Conservation (phyloP, 2,888 invertebrate genomes). For the Plutella xylostella region DNA sequence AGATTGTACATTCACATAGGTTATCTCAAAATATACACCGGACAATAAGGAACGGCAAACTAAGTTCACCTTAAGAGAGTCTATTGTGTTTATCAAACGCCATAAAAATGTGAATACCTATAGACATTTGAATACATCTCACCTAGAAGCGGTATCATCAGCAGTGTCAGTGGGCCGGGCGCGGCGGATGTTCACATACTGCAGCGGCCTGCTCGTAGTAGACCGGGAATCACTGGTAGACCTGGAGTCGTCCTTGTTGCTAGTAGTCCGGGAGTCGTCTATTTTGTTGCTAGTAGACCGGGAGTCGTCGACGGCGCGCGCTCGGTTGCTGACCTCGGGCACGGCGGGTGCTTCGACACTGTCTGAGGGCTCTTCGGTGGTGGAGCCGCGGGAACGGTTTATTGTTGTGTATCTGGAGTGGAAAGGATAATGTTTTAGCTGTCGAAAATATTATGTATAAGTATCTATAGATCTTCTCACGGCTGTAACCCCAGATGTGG, state of each 20-base stretch:
- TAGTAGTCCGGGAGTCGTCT: neutral
- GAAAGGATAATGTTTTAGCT: too few species aligned
- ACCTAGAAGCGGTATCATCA: constrained; percentile 53
- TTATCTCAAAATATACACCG: too few species aligned
- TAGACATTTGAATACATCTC: too few species aligned
- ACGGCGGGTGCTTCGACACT: constrained; percentile 33
- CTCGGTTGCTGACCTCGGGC: constrained; percentile 9
- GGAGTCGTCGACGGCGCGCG: constrained; percentile 16
- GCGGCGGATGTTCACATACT: constrained; percentile 80
- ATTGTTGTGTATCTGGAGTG: constrained; percentile 67
- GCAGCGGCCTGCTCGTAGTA: constrained; percentile 52
- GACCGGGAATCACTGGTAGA: constrained; percentile 4
- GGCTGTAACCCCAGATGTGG: too few species aligned
- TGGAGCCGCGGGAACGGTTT: constrained; percentile 70
- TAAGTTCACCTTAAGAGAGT: too few species aligned
- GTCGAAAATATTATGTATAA: too few species aligned
- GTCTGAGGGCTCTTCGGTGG: constrained; percentile 30
- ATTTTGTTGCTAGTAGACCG: too few species aligned
- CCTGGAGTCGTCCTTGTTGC: neutral
- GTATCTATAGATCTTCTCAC: too few species aligned
- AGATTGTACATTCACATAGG: too few species aligned
- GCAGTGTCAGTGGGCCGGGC: constrained; percentile 62
- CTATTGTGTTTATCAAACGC: too few species aligned
- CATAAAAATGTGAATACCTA: too few species aligned
- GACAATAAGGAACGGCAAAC: too few species aligned